Evolutionary conservation across 2,797 vertebrate species (phyloP).

Genomic region (Lagorchestes hirsutus): DNA sequence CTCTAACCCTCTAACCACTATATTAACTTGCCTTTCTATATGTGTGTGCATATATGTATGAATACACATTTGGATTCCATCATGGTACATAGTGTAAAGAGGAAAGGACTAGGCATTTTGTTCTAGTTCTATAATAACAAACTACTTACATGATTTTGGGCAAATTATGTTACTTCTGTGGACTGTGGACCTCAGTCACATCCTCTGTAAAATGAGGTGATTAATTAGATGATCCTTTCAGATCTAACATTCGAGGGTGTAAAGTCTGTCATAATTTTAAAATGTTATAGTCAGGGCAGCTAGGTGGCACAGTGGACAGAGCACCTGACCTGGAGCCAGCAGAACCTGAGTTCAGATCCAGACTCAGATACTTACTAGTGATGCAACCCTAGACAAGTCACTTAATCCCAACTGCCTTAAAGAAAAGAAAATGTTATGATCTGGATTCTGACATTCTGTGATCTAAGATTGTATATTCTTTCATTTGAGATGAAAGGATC

Average conservation of each 20-base stretch:
- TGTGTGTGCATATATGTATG: neutral
- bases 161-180: neutral
- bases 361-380: neutral
- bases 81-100: neutral
- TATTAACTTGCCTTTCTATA: neutral
- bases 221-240: neutral
- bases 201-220: neutral
- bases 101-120: neutral
- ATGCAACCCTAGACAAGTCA: neutral
- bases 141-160: neutral
- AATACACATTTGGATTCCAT: neutral
- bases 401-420: neutral
- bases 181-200: neutral
- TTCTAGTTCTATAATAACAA: neutral
- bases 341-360: neutral
- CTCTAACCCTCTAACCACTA: neutral
- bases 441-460: neutral
- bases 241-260: neutral
- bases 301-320: neutral
- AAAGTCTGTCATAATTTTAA: neutral
- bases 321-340: neutral
- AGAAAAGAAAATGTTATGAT: neutral
- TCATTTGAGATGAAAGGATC: neutral
- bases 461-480: constrained; percentile 10
- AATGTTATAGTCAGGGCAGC: neutral